Conservation (phyloP, 2,888 invertebrate genomes). For the Nephrotoma guestfalica region DNA sequence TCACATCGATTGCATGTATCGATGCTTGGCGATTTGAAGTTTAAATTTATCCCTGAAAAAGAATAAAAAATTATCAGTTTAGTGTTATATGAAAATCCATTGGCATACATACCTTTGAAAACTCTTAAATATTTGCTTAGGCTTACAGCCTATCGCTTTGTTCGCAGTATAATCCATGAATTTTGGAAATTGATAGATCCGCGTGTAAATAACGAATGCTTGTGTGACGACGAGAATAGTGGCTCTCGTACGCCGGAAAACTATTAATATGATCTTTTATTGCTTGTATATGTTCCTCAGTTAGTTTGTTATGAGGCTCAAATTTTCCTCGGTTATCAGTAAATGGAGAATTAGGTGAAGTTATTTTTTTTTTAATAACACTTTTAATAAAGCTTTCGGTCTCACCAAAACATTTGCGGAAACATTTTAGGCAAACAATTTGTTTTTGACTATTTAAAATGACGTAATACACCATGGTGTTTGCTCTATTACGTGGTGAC, state of each 20-base stretch:
- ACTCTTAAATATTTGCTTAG: neutral
- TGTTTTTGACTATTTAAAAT: neutral
- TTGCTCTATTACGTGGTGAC: neutral
- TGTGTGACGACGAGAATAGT: neutral
- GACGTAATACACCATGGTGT: neutral
- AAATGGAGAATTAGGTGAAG: neutral
- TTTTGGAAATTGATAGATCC: neutral
- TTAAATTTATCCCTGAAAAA: conserved; percentile 9
- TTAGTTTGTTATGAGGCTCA: neutral
- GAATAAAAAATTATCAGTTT: neutral
- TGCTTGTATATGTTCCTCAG: neutral
- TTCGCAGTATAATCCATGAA: neutral
- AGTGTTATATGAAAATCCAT: neutral
- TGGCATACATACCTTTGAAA: neutral
- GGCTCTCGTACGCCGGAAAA: neutral
- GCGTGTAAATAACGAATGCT: neutral
- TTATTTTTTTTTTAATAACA: neutral
- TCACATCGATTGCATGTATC: conserved; percentile 8
- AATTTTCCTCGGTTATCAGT: neutral
- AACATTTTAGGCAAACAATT: neutral
- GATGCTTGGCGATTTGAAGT: conserved; percentile 12
- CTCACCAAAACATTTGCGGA: neutral
- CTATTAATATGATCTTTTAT: neutral
- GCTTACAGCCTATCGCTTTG: neutral
- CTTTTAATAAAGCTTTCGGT: neutral